Evolutionary conservation across 1,140 invertebrate genomes (phyloP).

Genomic region (Leptonema lineaticorne): DNA sequence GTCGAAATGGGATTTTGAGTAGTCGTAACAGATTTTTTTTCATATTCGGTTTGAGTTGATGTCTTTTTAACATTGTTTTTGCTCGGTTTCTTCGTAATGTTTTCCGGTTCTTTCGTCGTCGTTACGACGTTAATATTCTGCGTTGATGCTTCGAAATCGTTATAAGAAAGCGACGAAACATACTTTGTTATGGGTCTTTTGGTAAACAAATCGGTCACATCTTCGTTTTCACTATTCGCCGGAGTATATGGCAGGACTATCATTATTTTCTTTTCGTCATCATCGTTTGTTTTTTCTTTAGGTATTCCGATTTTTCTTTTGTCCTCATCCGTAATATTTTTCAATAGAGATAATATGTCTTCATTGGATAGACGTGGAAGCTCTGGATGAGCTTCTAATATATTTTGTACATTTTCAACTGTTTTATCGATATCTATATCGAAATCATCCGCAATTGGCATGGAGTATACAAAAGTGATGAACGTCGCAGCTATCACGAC

Average conservation of each 20-base stretch:
- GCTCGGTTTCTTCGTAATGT: not conserved
- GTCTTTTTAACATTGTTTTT: not conserved
- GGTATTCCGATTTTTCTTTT: conserved; percentile 24
- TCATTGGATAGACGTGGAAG: conserved; percentile 59
- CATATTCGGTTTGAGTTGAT: not conserved
- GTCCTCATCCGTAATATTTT: conserved; percentile 60
- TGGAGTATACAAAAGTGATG: not conserved
- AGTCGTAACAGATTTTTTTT: not conserved
- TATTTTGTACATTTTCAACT: conserved; percentile 61
- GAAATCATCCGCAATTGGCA: conserved; percentile 22
- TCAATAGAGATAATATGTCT: conserved; percentile 61
- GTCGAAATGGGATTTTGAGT: not conserved
- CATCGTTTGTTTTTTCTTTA: not conserved
- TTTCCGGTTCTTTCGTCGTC: conserved; percentile 16
- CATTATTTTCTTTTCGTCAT: conserved; percentile 46
- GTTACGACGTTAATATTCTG: conserved; percentile 11
- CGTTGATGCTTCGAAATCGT: conserved; percentile 4
- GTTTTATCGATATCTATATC: conserved; percentile 53
- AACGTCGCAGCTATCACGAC: too few species aligned
- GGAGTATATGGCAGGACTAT: conserved; percentile 54
- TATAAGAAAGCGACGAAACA: conserved; percentile 38
- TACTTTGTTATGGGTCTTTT: conserved; percentile 53
- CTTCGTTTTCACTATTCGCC: conserved; percentile 43
- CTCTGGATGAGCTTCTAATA: conserved; percentile 56
- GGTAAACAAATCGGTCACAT: conserved; percentile 53